Conservation (phyloP, 2,113 vertebrate genomes). For the Hirundichthys speculiger region DNA sequence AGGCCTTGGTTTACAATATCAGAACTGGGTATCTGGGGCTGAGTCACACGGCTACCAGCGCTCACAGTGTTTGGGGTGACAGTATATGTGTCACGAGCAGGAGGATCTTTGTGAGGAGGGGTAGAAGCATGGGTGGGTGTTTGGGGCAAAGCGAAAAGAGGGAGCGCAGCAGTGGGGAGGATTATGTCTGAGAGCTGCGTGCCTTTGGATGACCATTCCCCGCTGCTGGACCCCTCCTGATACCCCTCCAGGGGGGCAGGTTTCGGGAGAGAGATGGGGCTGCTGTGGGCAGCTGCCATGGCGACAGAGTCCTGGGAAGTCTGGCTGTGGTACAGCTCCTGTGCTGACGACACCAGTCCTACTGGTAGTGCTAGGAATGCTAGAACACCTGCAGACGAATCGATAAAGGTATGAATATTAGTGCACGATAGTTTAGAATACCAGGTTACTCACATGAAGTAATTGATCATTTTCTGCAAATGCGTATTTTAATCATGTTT, state of each 20-base stretch:
- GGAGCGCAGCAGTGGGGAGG: constrained; percentile 27
- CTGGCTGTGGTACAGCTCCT: constrained; percentile 82
- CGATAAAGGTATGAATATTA: constrained; percentile 3
- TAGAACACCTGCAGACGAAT: constrained; percentile 86
- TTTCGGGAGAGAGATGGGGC: constrained; percentile 31
- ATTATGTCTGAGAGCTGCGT: constrained; percentile 26
- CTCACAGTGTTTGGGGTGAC: constrained; percentile 60
- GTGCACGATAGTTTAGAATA: neutral
- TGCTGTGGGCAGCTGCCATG: constrained; percentile 78
- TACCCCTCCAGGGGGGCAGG: constrained; percentile 42
- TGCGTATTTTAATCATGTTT: constrained; percentile 3
- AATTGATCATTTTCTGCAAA: neutral
- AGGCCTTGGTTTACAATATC: constrained; percentile 32
- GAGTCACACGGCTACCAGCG: constrained; percentile 26
- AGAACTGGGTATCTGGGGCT: constrained; percentile 27
- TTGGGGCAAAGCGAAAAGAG: constrained; percentile 28
- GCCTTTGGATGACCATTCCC: constrained; percentile 51
- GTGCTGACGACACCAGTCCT: constrained; percentile 86
- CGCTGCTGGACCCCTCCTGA: constrained; percentile 71
- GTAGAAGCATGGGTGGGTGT: neutral
- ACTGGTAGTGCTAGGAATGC: constrained; percentile 90
- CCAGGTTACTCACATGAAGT: neutral
- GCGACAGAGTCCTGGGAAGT: constrained; percentile 81
- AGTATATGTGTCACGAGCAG: constrained; percentile 7
- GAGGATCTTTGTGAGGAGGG: neutral